Evolutionary conservation across 2,113 vertebrate genomes (phyloP), one percentile per base, ranked within the genome.

Genomic region (Pterophyllum scalare): DNA sequence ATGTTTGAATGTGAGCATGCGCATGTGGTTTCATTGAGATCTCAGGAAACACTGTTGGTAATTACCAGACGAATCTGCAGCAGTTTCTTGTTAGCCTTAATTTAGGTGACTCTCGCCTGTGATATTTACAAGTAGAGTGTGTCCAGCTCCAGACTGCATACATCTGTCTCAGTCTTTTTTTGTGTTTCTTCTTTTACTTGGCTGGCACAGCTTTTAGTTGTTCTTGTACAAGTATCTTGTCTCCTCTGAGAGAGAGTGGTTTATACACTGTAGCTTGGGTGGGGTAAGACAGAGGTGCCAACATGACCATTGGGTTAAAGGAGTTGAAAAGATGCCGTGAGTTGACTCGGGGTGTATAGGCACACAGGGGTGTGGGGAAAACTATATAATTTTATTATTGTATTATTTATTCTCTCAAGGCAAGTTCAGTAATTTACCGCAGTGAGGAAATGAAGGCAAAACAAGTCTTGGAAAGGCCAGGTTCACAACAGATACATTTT

Each of bases 281-380:
- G 83, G 85, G 85, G 84, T 94, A 95, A 96, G 90, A 96, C 96
- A 96, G 95, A 95, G 92, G 93, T 94, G 91, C 93, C 95, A 96
- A 95, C 92, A 31, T 89, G 74, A 85, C 92, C 91, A 92, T 64
- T 90, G 91, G 91, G 88, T 87, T 84, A 82, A 78, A 85, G 15
- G 46, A 80, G 67, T 54, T 64, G 59, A 74, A 85, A 81, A 38
- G 9, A 75, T 76, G 46, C 72, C 79, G 52, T 79, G 31, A 74
- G 43, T 84, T 78, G 62, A 89, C 82, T 92, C 35, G 3, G 75
- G 57, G 61, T 88, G 75, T 78, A 83, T 85, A 94, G 93, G 94
- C 91, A 93, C 90, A 89, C 82, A 67, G 87, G 90, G 86, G 82
- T 57, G 20, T 93, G 89, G 87, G 87, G 78, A 59, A 90, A 90